phyloP scores from a whole-genome alignment of 1,140 invertebrate genomes.

The Tetramorium alpestre region DNA sequence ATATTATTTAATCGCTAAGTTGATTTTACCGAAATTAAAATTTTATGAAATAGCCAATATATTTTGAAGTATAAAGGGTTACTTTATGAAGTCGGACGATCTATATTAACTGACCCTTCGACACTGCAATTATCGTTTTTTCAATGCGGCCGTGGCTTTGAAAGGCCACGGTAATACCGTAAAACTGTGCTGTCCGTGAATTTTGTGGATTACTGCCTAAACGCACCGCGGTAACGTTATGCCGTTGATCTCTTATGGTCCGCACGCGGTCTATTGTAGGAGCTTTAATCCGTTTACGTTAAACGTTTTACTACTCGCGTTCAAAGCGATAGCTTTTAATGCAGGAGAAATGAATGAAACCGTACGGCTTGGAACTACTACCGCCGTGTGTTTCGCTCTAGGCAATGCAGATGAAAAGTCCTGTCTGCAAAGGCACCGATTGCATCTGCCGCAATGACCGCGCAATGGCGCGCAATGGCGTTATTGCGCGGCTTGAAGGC shows the following conservation, averaged over 20 bases:
- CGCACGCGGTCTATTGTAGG: constrained; percentile 26
- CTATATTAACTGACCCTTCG: neutral
- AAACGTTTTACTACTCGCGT: constrained; percentile 47
- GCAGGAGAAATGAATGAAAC: constrained; percentile 54
- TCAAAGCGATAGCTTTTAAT: constrained; percentile 61
- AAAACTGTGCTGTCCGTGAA: constrained; percentile 21
- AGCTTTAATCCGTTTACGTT: constrained; percentile 58
- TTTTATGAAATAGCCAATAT: neutral
- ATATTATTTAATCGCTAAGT: neutral
- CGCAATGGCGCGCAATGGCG: neutral
- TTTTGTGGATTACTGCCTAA: constrained; percentile 30
- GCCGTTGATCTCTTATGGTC: constrained; percentile 47
- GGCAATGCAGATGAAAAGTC: constrained; percentile 24
- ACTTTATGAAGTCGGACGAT: neutral
- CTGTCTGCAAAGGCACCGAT: constrained; percentile 4
- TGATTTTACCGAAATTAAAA: constrained; percentile 28
- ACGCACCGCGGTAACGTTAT: constrained; percentile 26
- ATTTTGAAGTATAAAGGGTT: neutral
- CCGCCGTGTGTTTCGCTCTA: neutral
- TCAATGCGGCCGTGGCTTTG: neutral
- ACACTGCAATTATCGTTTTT: constrained; percentile 11
- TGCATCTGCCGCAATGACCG: neutral
- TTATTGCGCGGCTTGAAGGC: constrained; percentile 17
- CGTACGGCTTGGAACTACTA: constrained; percentile 26
- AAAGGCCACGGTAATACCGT: neutral